Conservation (phyloP, 2,113 vertebrate genomes). For the Grus americana region DNA sequence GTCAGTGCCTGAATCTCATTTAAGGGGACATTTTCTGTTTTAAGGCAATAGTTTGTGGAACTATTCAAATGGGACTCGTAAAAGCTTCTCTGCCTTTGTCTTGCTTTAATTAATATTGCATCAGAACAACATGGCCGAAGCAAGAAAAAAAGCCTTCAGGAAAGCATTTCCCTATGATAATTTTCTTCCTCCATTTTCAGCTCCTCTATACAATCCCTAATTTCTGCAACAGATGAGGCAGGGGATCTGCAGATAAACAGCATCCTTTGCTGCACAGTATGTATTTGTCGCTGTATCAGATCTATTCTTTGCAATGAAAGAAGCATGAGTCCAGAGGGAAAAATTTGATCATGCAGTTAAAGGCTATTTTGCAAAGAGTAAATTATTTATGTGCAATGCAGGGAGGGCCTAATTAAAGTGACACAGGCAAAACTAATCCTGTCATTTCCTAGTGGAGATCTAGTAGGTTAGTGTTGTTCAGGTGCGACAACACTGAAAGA, state of each 20-base stretch:
- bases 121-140: neutral
- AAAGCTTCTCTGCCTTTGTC: neutral
- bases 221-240: neutral
- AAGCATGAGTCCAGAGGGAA: neutral
- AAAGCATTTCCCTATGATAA: neutral
- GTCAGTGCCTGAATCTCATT: neutral
- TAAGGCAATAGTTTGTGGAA: neutral
- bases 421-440: neutral
- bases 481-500: neutral
- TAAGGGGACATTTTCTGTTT: neutral
- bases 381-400: constrained; percentile 11
- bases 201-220: neutral
- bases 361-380: neutral
- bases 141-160: neutral
- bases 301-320: neutral
- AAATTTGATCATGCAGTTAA: neutral
- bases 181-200: neutral
- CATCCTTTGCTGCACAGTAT: neutral
- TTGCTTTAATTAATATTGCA: neutral
- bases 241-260: neutral
- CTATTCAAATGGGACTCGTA: neutral
- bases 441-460: neutral
- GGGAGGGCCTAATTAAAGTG: constrained; percentile 6
- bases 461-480: neutral
- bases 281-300: neutral